Evolutionary conservation across 2,797 vertebrate species (phyloP), one percentile per base, ranked within the genome.

Genomic region (Gymnothorax reevesii): DNA sequence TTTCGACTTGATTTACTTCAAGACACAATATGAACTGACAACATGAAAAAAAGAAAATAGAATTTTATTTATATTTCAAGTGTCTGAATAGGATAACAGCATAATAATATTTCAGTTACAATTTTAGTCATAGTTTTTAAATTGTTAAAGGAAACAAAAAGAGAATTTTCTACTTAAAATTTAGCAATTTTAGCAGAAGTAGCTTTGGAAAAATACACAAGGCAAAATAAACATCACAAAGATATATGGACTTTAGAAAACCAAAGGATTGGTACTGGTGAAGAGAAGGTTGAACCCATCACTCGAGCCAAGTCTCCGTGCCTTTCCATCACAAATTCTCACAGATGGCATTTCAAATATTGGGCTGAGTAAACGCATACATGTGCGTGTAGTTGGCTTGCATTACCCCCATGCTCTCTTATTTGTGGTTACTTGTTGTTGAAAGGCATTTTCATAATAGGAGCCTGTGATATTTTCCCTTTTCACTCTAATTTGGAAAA

Each of bases 381-480:
- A 52, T 49, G 33, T 20, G 73, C 20, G 77, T 80, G 77, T 55
- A 89, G 87, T 88, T 90, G 89, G 82, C 86, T 91, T 88, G 57
- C 79, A 55, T 80, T 92, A 89, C 88, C 88, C 89, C 89, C 90
- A 92, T 92, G 92, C 93, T 94, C 93, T 93, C 90, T 92, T 92
- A 94, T 93, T 91, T 92, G 94, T 91, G 93, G 94, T 94, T 95
- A 93, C 89, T 84, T 84, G 77, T 89, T 93, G 89, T 92, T 94
- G 92, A 94, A 93, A 94, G 92, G 90, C 90, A 91, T 93, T 92
- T 93, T 91, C 92, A 92, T 60, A 91, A 92, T 83, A 55, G 52
- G 20, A 80, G 73, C 73, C 73, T 75, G 33, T 86, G 85, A 86
- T 57, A 75, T 80, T 77, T 86, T 86, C 85, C 75, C 57, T 49